Evolutionary conservation across 1,140 invertebrate genomes (phyloP).

Genomic region (Druon quercuslanigerum): DNA sequence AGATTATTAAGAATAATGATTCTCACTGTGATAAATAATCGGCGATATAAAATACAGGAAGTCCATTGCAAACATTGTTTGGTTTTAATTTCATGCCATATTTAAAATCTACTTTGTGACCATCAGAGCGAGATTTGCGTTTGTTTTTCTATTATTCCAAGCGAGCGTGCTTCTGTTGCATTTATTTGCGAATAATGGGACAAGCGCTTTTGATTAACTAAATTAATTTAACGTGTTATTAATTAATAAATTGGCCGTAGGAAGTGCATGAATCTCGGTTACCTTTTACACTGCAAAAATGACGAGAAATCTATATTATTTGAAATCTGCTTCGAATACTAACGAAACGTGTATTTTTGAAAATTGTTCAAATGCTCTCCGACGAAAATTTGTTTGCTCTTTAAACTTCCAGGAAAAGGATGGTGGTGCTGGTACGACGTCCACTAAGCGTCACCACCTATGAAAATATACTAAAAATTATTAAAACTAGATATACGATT

Average conservation of each 20-base stretch:
- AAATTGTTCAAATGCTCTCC: no score
- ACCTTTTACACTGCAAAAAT: constrained; percentile 13
- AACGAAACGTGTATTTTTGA: background rate
- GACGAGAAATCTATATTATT: background rate
- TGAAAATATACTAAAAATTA: no score
- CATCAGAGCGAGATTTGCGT: background rate
- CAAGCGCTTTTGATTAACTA: constrained; percentile 9
- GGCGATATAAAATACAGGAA: background rate
- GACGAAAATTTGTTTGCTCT: no score
- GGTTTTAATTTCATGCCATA: background rate
- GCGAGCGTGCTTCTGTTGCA: background rate
- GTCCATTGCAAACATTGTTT: background rate
- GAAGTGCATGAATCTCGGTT: background rate
- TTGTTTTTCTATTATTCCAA: background rate
- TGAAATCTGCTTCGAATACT: background rate
- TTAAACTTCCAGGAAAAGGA: no score
- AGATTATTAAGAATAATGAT: no score
- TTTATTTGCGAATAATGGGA: constrained; percentile 16
- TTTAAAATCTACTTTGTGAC: background rate
- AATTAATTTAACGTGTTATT: constrained; percentile 21
- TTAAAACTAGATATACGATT: no score
- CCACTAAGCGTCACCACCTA: no score
- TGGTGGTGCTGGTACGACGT: no score
- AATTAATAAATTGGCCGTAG: constrained; percentile 20
- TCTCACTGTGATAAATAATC: no score